Percentiles rank a stretch among this genome's conserved stretches.
Conservation (phyloP, 2,888 invertebrate species). For the Anorthoa munda region DNA sequence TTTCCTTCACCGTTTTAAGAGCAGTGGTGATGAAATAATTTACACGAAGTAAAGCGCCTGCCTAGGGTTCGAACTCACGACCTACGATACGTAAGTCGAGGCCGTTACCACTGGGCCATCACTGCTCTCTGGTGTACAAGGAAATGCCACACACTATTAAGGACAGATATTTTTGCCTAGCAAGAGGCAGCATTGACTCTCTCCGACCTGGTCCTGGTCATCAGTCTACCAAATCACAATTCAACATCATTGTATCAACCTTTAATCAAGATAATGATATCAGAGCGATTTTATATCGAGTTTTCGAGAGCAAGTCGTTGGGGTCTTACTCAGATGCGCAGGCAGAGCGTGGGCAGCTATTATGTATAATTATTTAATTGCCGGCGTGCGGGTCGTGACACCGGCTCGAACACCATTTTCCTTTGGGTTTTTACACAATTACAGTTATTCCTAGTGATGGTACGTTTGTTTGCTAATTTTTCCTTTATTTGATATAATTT, state of each 20-base stretch:
- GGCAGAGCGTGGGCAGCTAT: constrained; percentile 72
- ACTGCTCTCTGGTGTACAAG: too few species aligned
- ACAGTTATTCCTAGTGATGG: constrained; percentile 57
- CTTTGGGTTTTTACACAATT: constrained; percentile 67
- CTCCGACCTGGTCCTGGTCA: not conserved
- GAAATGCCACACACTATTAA: too few species aligned
- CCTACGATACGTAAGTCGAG: too few species aligned
- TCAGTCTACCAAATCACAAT: not conserved
- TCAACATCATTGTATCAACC: constrained; percentile 7
- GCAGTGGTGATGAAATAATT: too few species aligned
- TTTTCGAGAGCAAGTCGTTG: constrained; percentile 59
- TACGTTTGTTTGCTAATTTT: constrained; percentile 52
- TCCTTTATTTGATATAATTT: constrained; percentile 62
- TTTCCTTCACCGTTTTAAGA: too few species aligned
- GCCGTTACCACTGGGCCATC: too few species aligned
- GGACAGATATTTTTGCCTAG: too few species aligned
- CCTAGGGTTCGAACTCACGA: too few species aligned
- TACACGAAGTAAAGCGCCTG: too few species aligned
- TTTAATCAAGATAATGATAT: constrained; percentile 39
- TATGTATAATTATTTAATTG: constrained; percentile 79
- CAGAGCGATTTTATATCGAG: constrained; percentile 53
- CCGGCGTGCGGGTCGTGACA: constrained; percentile 71
- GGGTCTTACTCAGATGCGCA: constrained; percentile 66
- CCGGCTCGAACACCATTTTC: constrained; percentile 63
- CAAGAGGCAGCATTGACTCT: not conserved